Conservation (phyloP, 2,888 invertebrate species). For the Mantis religiosa region DNA sequence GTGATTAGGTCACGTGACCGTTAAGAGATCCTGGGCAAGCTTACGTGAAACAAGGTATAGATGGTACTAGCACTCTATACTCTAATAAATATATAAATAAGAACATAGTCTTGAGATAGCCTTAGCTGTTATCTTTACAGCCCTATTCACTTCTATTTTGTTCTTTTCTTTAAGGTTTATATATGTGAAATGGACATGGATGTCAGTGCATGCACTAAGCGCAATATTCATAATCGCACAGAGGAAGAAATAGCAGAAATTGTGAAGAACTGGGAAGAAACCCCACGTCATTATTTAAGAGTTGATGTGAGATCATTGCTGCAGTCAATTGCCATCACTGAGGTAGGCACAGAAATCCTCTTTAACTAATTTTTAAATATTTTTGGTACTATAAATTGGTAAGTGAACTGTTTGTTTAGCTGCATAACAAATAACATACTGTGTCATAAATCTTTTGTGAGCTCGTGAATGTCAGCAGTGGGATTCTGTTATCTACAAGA, state of each 20-base stretch:
- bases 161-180: conserved; percentile 65
- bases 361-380: background rate
- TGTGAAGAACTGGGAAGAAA: conserved; percentile 66
- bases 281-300: conserved; percentile 75
- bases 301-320: conserved; percentile 79
- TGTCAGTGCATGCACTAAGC: conserved; percentile 67
- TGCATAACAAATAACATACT: no score
- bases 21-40: no score
- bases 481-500: no score
- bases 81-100: background rate
- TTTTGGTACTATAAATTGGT: no score
- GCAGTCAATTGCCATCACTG: conserved; percentile 76
- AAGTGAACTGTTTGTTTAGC: no score
- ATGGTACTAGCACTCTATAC: no score
- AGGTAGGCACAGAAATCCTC: conserved; percentile 48
- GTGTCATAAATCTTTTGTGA: no score
- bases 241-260: conserved; percentile 74
- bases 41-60: no score
- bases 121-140: background rate
- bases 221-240: conserved; percentile 79
- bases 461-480: no score
- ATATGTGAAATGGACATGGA: conserved; percentile 85
- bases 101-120: background rate
- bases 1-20: no score
- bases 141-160: background rate